Percentiles rank a stretch among this genome's conserved stretches.
These are phyloP conservation scores for Sympetrum striolatum DNA, from an alignment of 2,888 invertebrate genomes.

Conservation along the genomic window DNA sequence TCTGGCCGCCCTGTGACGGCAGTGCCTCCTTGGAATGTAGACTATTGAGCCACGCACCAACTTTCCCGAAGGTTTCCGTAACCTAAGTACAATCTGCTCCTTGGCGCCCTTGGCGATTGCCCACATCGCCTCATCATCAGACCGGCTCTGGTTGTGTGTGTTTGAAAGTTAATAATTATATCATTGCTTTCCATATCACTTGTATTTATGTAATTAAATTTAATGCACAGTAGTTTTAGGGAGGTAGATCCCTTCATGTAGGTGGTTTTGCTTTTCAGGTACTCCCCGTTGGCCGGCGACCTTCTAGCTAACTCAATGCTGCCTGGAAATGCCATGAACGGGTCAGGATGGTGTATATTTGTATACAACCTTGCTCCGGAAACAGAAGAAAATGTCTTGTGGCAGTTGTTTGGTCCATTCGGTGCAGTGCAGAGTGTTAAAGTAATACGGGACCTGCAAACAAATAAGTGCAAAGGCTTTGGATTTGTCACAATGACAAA, in stretches of 20 bases:
- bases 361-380: constrained; percentile 92
- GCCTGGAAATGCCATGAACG: constrained; percentile 84
- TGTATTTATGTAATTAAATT: neutral
- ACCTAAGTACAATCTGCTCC: too few relatives aligned
- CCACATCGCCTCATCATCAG: too few relatives aligned
- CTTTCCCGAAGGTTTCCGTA: too few relatives aligned
- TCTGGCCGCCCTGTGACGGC: too few relatives aligned
- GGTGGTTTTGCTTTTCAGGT: constrained; percentile 61
- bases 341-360: constrained; percentile 92
- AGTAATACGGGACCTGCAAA: constrained; percentile 93
- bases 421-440: constrained; percentile 97
- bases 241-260: constrained; percentile 42
- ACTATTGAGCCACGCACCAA: too few relatives aligned
- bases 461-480: constrained; percentile 98
- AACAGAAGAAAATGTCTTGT: constrained; percentile 88
- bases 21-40: too few relatives aligned
- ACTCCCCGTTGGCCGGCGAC: constrained; percentile 84
- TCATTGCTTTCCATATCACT: constrained; percentile 13
- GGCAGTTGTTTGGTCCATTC: constrained; percentile 96
- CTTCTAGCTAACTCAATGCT: constrained; percentile 79
- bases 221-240: neutral
- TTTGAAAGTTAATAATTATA: neutral
- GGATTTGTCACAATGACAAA: constrained; percentile 99
- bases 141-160: neutral
- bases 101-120: too few relatives aligned